Percentiles rank a stretch among this genome's conserved stretches.
phyloP scores from a whole-genome alignment of 2,113 vertebrate genomes.

The Vicugna pacos region DNA sequence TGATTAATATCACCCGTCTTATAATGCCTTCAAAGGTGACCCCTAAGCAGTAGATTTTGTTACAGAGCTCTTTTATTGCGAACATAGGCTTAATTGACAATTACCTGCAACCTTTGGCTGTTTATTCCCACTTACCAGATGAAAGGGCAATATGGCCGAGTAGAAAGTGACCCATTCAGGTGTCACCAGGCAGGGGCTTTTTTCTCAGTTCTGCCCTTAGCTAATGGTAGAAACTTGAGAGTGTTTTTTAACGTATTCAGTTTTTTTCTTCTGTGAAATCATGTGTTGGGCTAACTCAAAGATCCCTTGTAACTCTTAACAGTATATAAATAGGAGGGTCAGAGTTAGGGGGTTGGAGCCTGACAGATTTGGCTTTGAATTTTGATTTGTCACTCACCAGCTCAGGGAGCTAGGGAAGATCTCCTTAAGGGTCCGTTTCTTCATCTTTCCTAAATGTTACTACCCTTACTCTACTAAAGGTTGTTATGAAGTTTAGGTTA shows the following conservation, averaged over 20 bases:
- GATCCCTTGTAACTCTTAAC: neutral
- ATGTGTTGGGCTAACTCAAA: neutral
- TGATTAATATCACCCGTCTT: conserved; percentile 12
- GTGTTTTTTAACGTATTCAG: neutral
- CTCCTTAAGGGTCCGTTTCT: neutral
- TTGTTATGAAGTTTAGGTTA: conserved; percentile 15
- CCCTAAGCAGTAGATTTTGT: neutral
- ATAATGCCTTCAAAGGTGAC: neutral
- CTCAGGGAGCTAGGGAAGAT: neutral
- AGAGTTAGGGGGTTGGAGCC: neutral
- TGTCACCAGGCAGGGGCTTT: neutral
- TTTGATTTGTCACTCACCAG: neutral
- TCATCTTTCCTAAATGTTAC: neutral
- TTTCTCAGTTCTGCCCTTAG: neutral
- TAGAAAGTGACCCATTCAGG: neutral
- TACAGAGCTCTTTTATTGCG: neutral
- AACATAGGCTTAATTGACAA: neutral
- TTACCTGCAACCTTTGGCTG: neutral
- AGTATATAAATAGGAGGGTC: neutral
- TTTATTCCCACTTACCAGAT: neutral
- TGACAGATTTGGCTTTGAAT: neutral
- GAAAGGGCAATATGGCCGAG: neutral
- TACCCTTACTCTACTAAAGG: neutral
- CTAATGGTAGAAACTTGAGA: neutral
- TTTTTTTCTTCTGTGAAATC: conserved; percentile 9